Evolutionary conservation across 2,888 invertebrate species (phyloP).

Genomic region (Ditylenchus weischeri): DNA sequence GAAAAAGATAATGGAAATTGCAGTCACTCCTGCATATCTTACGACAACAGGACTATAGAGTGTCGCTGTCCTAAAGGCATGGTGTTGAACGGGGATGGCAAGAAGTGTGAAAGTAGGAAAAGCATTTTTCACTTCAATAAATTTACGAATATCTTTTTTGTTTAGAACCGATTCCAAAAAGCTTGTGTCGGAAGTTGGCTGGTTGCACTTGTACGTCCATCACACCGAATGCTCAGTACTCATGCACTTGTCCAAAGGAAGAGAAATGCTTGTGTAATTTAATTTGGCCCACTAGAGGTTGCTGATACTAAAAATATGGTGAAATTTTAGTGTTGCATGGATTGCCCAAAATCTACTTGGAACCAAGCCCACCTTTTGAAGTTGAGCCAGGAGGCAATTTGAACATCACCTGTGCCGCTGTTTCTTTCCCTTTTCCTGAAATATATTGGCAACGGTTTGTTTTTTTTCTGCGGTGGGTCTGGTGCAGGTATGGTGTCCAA

Average conservation of each 20-base stretch:
- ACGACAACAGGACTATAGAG: conserved; percentile 49
- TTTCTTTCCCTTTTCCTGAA: conserved; percentile 56
- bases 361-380: conserved; percentile 53
- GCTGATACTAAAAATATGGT: background rate
- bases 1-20: conserved; percentile 55
- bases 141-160: background rate
- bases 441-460: conserved; percentile 51
- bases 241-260: conserved; percentile 49
- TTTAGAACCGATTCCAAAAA: conserved; percentile 55
- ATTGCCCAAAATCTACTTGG: conserved; percentile 53
- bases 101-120: conserved; percentile 53
- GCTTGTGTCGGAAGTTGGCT: conserved; percentile 51
- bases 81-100: conserved; percentile 48
- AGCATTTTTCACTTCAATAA: background rate
- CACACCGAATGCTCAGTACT: conserved; percentile 46
- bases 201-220: conserved; percentile 52
- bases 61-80: conserved; percentile 56
- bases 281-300: background rate
- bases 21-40: conserved; percentile 53
- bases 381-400: conserved; percentile 55
- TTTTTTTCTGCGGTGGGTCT: background rate
- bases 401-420: conserved; percentile 56
- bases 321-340: conserved; percentile 45
- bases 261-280: conserved; percentile 48
- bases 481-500: too few relatives aligned